These are phyloP conservation scores for Acanthis flammea DNA, from an alignment of 2,797 vertebrate genomes.

Conservation along the genomic window DNA sequence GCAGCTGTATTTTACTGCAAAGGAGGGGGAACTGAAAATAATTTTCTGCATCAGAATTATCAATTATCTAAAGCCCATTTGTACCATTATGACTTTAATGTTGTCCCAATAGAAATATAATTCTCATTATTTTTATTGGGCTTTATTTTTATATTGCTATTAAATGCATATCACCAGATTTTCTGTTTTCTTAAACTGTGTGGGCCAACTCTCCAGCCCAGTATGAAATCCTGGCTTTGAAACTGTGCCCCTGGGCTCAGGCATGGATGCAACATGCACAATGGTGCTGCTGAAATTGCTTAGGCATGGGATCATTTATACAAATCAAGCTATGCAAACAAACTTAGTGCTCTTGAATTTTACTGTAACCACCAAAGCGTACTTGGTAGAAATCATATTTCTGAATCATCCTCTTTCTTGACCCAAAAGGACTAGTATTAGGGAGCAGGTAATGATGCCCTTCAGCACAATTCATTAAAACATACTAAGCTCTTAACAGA, in stretches of 20 bases:
- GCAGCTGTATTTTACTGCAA: constrained; percentile 49
- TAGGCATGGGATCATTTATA: not conserved
- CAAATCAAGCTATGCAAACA: constrained; percentile 18
- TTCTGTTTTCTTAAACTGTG: constrained; percentile 46
- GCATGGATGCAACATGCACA: not conserved
- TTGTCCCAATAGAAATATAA: constrained; percentile 60
- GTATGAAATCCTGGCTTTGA: not conserved
- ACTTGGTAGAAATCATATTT: not conserved
- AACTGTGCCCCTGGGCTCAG: constrained; percentile 7
- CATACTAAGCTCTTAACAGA: not conserved
- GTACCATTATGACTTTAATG: constrained; percentile 56
- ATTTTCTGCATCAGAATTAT: constrained; percentile 63
- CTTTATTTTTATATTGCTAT: constrained; percentile 63
- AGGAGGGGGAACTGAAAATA: constrained; percentile 50
- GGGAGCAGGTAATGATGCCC: not conserved
- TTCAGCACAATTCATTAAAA: not conserved
- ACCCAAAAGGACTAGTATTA: not conserved
- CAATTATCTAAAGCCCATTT: constrained; percentile 63
- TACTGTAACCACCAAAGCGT: not conserved
- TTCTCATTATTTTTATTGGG: constrained; percentile 62
- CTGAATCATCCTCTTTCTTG: not conserved
- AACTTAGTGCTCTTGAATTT: constrained; percentile 12
- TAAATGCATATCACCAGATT: constrained; percentile 33
- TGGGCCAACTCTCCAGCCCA: constrained; percentile 38
- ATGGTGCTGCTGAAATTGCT: not conserved